phyloP scores from a whole-genome alignment of 1,140 invertebrate species.

The Vanessa tameamea region DNA sequence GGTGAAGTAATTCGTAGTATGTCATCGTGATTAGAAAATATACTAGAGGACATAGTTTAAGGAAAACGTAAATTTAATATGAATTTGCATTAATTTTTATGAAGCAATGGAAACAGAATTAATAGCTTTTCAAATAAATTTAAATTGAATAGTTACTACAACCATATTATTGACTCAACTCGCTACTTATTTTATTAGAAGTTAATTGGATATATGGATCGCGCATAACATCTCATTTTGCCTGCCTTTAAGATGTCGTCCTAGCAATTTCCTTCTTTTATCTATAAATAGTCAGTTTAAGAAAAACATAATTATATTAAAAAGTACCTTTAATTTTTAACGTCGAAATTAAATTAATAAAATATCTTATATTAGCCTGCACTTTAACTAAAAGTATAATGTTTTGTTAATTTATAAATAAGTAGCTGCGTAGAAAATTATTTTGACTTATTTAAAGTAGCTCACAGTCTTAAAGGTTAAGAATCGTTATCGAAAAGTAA shows the following conservation, averaged over 20 bases:
- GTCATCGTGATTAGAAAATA: conserved; percentile 45
- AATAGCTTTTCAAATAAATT: neutral
- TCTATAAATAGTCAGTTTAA: too few species aligned
- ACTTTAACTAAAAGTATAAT: neutral
- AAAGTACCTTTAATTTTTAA: too few species aligned
- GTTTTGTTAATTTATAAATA: too few species aligned
- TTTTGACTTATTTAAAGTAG: neutral
- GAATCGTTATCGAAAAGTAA: neutral
- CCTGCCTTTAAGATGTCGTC: neutral
- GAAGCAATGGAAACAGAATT: conserved; percentile 8
- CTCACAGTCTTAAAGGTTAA: neutral
- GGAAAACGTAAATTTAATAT: conserved; percentile 17
- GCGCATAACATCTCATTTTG: neutral
- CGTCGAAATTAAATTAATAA: neutral
- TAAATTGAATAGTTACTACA: neutral
- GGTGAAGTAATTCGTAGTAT: conserved; percentile 54
- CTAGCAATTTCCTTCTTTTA: too few species aligned
- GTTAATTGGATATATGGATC: neutral
- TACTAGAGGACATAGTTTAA: conserved; percentile 22
- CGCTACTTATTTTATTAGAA: neutral
- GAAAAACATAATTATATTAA: too few species aligned
- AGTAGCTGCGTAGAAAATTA: too few species aligned
- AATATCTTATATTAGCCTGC: neutral
- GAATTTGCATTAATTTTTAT: conserved; percentile 27
- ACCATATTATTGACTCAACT: neutral